Conservation (phyloP, 37 sponge, comb jelly and placozoan species). For the Petrosia ficiformis region DNA sequence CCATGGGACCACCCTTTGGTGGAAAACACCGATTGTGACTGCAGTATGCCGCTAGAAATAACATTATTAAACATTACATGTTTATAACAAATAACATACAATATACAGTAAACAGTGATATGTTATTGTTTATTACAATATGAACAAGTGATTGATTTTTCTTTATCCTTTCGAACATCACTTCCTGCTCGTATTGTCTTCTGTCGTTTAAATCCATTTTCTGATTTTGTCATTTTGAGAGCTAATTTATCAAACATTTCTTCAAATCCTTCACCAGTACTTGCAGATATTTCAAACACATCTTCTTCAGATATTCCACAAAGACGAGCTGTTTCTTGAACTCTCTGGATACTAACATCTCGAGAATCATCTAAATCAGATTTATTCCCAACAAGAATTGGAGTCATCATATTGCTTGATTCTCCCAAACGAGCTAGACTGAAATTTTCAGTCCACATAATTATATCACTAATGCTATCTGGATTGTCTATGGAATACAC, state of each 20-base stretch:
- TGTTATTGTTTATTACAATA: neutral
- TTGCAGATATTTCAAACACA: conserved; percentile 60
- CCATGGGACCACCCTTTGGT: no score
- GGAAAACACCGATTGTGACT: no score
- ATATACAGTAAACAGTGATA: neutral
- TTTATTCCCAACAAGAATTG: conserved; percentile 59
- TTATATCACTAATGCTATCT: conserved; percentile 30
- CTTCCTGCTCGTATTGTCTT: neutral
- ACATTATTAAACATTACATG: no score
- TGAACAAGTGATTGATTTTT: neutral
- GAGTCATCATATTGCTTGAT: neutral
- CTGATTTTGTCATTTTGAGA: neutral
- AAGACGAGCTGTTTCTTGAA: conserved; percentile 14
- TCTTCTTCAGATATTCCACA: conserved; percentile 23
- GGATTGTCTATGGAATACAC: conserved; percentile 43
- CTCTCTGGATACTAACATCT: conserved; percentile 13
- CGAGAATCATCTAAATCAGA: conserved; percentile 38
- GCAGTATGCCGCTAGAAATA: no score
- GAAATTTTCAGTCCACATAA: conserved; percentile 47
- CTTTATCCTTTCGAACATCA: neutral
- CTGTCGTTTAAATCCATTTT: neutral
- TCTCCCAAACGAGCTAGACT: conserved; percentile 18
- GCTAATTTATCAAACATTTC: conserved; percentile 61
- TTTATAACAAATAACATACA: no score
- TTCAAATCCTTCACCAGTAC: conserved; percentile 33